A percentile compares a stretch with the other conserved stretches of the same genome.
These are phyloP conservation scores for Acleris emargana DNA, from an alignment of 2,888 invertebrate genomes.

Conservation along the genomic window DNA sequence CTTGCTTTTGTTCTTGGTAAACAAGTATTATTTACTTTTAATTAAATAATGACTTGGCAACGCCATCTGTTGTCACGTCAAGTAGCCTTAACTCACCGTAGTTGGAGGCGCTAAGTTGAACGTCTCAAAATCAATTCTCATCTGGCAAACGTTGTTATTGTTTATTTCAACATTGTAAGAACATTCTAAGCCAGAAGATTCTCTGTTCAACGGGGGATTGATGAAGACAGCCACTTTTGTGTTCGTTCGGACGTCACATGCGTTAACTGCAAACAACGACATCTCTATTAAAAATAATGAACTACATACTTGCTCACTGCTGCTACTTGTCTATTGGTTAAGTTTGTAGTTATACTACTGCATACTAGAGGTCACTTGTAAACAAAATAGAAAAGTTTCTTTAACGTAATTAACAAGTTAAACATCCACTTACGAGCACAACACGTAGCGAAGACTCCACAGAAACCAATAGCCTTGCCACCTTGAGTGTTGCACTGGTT, in stretches of 20 bases:
- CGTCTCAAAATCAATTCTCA: constrained; percentile 84
- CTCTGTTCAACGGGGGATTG: constrained; percentile 71
- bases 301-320: background rate
- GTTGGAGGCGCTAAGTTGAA: constrained; percentile 80
- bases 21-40: too few relatives aligned
- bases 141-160: constrained; percentile 84
- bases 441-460: constrained; percentile 78
- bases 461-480: constrained; percentile 78
- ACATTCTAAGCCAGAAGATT: constrained; percentile 75
- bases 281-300: constrained; percentile 37
- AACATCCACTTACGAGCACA: constrained; percentile 69
- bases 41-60: background rate
- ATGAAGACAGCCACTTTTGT: constrained; percentile 76
- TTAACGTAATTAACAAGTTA: too few relatives aligned
- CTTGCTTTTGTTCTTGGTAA: too few relatives aligned
- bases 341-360: constrained; percentile 18
- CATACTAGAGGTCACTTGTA: constrained; percentile 37
- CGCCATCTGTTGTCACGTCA: constrained; percentile 12
- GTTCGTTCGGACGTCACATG: constrained; percentile 72
- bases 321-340: background rate
- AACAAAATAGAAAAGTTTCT: too few relatives aligned
- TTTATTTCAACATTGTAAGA: constrained; percentile 83
- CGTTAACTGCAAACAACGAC: constrained; percentile 64
- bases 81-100: constrained; percentile 54
- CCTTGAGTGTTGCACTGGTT: constrained; percentile 82